Evolutionary conservation across 2,888 invertebrate genomes (phyloP).

Genomic region (Lithophane semibrunnea): DNA sequence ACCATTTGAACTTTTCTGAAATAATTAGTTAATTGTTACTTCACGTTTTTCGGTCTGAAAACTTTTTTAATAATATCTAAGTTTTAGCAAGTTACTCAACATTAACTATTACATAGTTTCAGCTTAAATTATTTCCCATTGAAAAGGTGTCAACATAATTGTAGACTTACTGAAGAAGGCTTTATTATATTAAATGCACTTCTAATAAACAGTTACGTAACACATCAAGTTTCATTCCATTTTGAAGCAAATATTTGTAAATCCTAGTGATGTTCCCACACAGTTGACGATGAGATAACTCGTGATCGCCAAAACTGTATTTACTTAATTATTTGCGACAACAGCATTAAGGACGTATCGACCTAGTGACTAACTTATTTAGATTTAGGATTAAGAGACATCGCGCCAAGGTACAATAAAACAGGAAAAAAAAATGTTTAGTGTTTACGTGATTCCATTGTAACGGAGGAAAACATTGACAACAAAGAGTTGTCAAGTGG

Average conservation of each 20-base stretch:
- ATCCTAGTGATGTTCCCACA: conserved; percentile 47
- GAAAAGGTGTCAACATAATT: not conserved
- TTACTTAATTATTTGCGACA: conserved; percentile 53
- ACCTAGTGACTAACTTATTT: conserved; percentile 24
- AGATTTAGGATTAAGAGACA: conserved; percentile 29
- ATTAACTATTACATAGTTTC: not conserved
- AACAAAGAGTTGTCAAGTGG: conserved; percentile 54
- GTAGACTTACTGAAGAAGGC: not conserved
- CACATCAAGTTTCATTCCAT: conserved; percentile 51
- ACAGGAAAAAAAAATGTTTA: conserved; percentile 27
- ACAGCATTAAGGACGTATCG: conserved; percentile 36
- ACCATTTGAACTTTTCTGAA: conserved; percentile 23
- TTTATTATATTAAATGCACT: conserved; percentile 24
- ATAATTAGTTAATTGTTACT: conserved; percentile 31
- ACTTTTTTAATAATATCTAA: conserved; percentile 31
- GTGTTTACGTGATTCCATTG: conserved; percentile 32
- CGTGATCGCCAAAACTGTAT: conserved; percentile 42
- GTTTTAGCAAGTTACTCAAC: conserved; percentile 21
- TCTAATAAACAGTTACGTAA: conserved; percentile 55
- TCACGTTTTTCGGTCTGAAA: conserved; percentile 46
- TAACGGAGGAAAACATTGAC: conserved; percentile 45
- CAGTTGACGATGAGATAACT: conserved; percentile 55
- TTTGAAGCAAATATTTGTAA: conserved; percentile 59
- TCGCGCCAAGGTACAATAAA: conserved; percentile 19
- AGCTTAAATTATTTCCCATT: not conserved